phyloP scores from a whole-genome alignment of 2,888 invertebrate species.

The Trypoxylon attenuatum region DNA sequence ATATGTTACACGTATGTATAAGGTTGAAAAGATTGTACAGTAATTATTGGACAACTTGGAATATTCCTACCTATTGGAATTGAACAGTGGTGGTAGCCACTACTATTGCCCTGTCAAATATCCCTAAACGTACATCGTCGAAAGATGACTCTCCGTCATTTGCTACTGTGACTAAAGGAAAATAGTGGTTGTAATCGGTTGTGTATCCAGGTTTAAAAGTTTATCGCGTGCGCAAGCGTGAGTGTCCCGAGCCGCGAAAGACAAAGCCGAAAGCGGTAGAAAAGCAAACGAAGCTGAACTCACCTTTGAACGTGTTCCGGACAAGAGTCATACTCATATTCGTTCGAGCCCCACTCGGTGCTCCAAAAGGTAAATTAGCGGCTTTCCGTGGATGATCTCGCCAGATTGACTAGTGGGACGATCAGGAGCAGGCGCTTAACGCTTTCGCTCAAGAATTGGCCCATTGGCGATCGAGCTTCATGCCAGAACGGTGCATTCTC shows the following conservation, averaged over 20 bases:
- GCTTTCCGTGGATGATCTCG: conserved; percentile 32
- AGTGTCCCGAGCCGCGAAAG: conserved; percentile 4
- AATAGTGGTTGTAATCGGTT: no score
- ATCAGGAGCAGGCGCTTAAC: conserved; percentile 9
- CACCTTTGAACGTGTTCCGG: conserved; percentile 72
- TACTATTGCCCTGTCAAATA: no score
- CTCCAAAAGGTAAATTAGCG: conserved; percentile 41
- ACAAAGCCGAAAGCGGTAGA: conserved; percentile 1
- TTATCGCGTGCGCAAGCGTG: neutral
- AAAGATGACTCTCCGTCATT: no score
- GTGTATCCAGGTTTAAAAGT: no score
- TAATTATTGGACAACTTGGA: no score
- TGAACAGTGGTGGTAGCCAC: no score
- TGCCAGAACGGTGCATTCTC: conserved; percentile 46
- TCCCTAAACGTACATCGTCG: no score
- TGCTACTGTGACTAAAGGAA: no score
- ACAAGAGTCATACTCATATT: conserved; percentile 75
- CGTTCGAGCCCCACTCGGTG: conserved; percentile 51
- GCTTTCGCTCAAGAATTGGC: conserved; percentile 45
- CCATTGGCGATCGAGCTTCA: conserved; percentile 42
- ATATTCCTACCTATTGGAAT: no score
- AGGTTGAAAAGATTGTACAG: no score
- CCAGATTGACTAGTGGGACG: conserved; percentile 35
- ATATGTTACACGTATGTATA: no score
- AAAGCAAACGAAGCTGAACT: conserved; percentile 20